Conservation (phyloP, 2,113 vertebrate species). For the Oncorhynchus clarkii region DNA sequence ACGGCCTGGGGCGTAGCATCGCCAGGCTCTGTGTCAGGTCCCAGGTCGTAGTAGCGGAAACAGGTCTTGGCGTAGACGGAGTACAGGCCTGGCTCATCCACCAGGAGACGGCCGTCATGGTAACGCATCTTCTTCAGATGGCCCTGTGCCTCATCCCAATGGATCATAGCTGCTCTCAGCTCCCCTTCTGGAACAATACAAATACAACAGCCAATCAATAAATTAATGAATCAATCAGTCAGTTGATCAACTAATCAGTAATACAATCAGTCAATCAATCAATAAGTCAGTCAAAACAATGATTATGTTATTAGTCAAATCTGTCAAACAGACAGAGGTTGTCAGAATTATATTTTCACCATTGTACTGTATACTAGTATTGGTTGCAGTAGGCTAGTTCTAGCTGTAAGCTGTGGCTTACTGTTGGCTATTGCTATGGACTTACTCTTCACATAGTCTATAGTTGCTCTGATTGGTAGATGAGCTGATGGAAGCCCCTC, state of each 20-base stretch:
- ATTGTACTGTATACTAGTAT: not conserved
- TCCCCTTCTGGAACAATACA: conserved; percentile 43
- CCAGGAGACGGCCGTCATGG: conserved; percentile 77
- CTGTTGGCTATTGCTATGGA: conserved; percentile 13
- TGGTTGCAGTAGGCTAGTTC: not conserved
- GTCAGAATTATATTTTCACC: too few relatives aligned
- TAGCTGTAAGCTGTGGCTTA: not conserved
- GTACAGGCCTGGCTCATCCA: conserved; percentile 88
- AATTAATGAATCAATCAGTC: too few relatives aligned
- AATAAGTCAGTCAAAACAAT: too few relatives aligned
- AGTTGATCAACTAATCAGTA: too few relatives aligned
- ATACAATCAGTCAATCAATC: too few relatives aligned
- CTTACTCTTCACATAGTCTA: conserved; percentile 67
- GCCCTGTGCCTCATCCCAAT: conserved; percentile 83
- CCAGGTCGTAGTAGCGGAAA: conserved; percentile 81
- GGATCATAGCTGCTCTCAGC: conserved; percentile 55
- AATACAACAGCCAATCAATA: not conserved
- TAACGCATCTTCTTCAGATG: conserved; percentile 78
- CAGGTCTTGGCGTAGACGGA: conserved; percentile 94
- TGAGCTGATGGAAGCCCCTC: conserved; percentile 67
- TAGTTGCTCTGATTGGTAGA: conserved; percentile 63
- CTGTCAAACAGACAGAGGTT: too few relatives aligned
- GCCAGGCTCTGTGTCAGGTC: not conserved
- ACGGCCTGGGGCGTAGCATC: conserved; percentile 37
- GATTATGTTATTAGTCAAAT: too few relatives aligned